phyloP scores from a whole-genome alignment of 1,140 invertebrate species.

The Arion vulgaris region DNA sequence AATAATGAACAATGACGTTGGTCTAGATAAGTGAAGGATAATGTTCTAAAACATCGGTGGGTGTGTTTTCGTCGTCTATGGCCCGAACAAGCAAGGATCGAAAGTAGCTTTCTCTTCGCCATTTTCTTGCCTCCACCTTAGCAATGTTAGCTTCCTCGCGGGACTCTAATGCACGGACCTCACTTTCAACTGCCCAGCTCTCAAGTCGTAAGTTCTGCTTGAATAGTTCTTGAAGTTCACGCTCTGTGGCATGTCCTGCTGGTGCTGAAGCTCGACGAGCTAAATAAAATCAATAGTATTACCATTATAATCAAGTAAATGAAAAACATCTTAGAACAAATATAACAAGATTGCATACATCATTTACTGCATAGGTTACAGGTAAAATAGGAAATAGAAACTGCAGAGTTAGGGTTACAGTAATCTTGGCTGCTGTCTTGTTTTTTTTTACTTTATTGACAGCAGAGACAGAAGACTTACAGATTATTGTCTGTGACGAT shows the following conservation, averaged over 20 bases:
- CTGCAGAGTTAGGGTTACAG: too few species aligned
- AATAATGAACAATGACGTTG: too few species aligned
- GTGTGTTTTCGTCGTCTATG: not conserved
- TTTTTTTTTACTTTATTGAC: too few species aligned
- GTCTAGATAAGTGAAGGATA: not conserved
- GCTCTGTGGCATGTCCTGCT: not conserved
- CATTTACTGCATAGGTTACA: too few species aligned
- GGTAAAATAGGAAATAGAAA: too few species aligned
- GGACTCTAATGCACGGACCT: not conserved
- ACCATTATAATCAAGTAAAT: not conserved
- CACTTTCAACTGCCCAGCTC: not conserved
- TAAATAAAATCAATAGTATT: too few species aligned
- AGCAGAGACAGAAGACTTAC: too few species aligned
- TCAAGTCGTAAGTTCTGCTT: constrained; percentile 8
- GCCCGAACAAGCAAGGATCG: not conserved
- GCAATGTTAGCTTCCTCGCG: constrained; percentile 12
- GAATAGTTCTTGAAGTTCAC: not conserved
- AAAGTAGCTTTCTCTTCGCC: constrained; percentile 16
- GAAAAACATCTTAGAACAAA: too few species aligned
- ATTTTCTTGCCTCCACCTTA: not conserved
- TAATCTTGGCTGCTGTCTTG: too few species aligned
- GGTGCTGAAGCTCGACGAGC: constrained; percentile 11
- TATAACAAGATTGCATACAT: too few species aligned
- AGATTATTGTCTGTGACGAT: too few species aligned
- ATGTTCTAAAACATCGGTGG: not conserved